Base-by-base conservation (phyloP, 2,113 vertebrate species). In the Microtus pennsylvanicus region DNA sequence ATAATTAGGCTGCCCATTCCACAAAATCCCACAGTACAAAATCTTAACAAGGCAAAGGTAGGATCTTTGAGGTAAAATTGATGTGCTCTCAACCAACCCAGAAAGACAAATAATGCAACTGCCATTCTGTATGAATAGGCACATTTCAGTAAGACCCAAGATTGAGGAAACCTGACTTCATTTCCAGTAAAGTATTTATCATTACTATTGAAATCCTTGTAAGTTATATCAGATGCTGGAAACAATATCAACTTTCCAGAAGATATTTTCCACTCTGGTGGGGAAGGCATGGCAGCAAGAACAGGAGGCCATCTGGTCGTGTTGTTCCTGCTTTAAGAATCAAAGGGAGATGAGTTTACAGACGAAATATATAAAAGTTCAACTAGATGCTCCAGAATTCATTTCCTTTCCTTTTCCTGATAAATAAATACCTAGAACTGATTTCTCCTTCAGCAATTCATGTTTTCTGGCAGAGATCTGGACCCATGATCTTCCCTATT, bases 1-100 rank as follows among this genome's bases (percentile, higher is more conserved):
- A 67, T 67, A 45, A 50, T 70, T n/a, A 69, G 28, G 42, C 11
- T 3, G 5, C 42, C 19, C 35, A 35, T 50, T 87, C 45, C 19
- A 24, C 11, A n/a, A 55, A 82, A n/a, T n/a, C 4, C 12, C 35
- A 52, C 65, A 16, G 12, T 26, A 8, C 30, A 87, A 50, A 16
- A 26, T 35, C 16, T 87, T 50, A 26, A 24, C 19, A 87, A 10
- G 11, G 99, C 99, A 89, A 99, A 98, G 80, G 99, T 99, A 94
- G 99, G 99, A 89, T 99, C 99, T 65, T 99, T 99, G 92, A 99
- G 98, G 98, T 99, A 99, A 99, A 99, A 99, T 94, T 99, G 99
- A 97, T 99, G 99, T 35, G 99, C 99, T 97, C 99, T 99, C 91
- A 99, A 77, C 99, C 99, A 99, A 96, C 99, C 99, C 96, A 99